Base-by-base conservation (phyloP, 2,113 vertebrate genomes). In the Neomonachus schauinslandi region DNA sequence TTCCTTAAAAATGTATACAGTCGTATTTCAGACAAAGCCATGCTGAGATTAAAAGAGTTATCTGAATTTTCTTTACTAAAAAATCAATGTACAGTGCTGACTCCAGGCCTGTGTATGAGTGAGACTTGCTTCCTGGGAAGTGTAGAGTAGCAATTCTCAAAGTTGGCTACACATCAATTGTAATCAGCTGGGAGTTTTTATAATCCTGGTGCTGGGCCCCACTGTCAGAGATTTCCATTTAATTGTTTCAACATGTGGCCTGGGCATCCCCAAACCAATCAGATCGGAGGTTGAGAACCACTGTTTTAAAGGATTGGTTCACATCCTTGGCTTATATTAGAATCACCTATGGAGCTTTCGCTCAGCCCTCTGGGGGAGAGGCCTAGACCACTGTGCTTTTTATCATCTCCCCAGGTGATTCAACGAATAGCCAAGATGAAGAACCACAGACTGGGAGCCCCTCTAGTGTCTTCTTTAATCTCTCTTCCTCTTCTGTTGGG, bases 41-140 rank as follows among this genome's bases (percentile, higher is more conserved):
- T 81, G 59, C 49, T 89, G 53, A 86, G 33, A 74, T 59, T 14
- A 42, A 92, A 95, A 92, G 33, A 89, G 15, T 46, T 63, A 33
- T 9, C 57, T 71, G 11, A 42, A 80, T 86, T 92, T 95, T 96
- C 76, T 77, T 86, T 55, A 69, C 42, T 53, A 72, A 97, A 84
- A 86, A 69, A 9, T 57, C 86, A 89, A 67, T 14, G 7, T 85
- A 11, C 6, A 55, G 1, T 77, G 7, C 79, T 79, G 31, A 89
- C 51, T 89, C 76, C 72, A 57, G 94, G 71, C 46, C 39, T 22
- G 15, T 57, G 86, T 53, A 31, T 9, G 81, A 61, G 22, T 89
- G 16, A 77, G 85, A 74, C 24, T 63, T 71, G 46, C 36, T 94
- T 95, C 65, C 65, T 72, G 14, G 39, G 46, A n/a, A 36, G 42